Conservation (phyloP, 2,113 vertebrate genomes). For the Microtus ochrogaster region DNA sequence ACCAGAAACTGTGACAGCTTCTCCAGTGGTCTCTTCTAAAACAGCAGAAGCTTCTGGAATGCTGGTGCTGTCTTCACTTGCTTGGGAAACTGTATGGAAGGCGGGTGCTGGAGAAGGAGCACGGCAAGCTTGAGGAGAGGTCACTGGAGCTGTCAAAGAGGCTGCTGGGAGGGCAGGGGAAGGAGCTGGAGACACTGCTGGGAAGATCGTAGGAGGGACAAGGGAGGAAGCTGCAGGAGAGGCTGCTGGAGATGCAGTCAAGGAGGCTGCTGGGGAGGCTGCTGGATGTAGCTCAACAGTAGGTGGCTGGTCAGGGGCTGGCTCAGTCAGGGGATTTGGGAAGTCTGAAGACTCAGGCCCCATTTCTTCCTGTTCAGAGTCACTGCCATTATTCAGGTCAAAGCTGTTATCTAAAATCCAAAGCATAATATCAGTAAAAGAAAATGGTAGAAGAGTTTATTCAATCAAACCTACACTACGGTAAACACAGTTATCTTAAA, state of each 20-base stretch:
- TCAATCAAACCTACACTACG: slow-evolving; percentile 30
- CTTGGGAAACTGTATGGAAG: slow-evolving; percentile 77
- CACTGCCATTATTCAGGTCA: slow-evolving; percentile 78
- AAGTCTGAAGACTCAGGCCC: slow-evolving; percentile 76
- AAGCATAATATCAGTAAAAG: slow-evolving; percentile 31
- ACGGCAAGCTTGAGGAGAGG: slow-evolving; percentile 51
- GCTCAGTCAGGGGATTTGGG: slow-evolving; percentile 37
- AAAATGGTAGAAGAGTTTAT: slow-evolving; percentile 42
- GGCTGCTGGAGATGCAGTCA: slow-evolving; percentile 77
- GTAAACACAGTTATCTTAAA: slow-evolving; percentile 49
- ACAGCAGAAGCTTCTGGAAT: slow-evolving; percentile 67
- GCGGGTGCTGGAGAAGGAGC: slow-evolving; percentile 75
- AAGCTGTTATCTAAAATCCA: slow-evolving; percentile 78
- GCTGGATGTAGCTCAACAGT: slow-evolving; percentile 63
- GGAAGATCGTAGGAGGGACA: slow-evolving; percentile 52
- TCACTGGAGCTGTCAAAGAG: slow-evolving; percentile 54
- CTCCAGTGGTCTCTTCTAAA: slow-evolving; percentile 67
- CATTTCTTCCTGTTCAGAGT: slow-evolving; percentile 76
- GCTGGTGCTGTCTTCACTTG: slow-evolving; percentile 57
- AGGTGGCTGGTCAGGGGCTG: slow-evolving; percentile 61
- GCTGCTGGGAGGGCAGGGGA: slow-evolving; percentile 55
- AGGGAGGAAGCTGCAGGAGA: slow-evolving; percentile 82
- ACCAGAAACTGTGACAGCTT: background rate
- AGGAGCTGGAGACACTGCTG: slow-evolving; percentile 58
- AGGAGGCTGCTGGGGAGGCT: background rate